Conservation (phyloP, 2,888 invertebrate genomes). For the Caenorhabditis panamensis region DNA sequence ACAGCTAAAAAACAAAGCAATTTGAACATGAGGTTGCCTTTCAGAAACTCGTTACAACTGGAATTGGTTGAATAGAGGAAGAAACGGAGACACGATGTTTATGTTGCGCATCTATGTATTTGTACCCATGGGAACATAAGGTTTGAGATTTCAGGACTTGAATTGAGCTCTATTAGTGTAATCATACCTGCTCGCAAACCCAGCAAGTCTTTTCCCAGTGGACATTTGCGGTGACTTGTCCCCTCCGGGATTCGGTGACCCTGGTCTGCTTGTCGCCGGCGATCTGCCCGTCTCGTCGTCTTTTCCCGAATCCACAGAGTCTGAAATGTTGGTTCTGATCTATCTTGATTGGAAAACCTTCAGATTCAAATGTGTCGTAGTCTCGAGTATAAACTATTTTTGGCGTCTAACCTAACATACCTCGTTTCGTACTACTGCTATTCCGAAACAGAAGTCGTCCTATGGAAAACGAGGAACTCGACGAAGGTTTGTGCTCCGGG, state of each 20-base stretch:
- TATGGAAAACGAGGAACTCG: constrained; percentile 44
- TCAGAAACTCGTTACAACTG: no score
- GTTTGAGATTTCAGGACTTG: no score
- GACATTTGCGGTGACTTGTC: constrained; percentile 47
- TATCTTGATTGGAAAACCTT: no score
- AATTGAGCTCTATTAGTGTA: neutral
- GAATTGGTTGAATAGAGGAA: no score
- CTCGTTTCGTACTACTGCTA: constrained; percentile 54
- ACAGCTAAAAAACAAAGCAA: no score
- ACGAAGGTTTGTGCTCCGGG: constrained; percentile 41
- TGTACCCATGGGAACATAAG: no score
- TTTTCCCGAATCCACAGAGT: constrained; percentile 56
- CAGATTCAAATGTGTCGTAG: neutral
- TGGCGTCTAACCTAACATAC: constrained; percentile 17
- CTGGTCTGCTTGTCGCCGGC: constrained; percentile 43
- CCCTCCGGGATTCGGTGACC: constrained; percentile 51
- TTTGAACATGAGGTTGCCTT: no score
- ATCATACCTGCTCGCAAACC: constrained; percentile 58
- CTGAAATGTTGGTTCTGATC: constrained; percentile 15
- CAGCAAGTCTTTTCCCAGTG: constrained; percentile 42
- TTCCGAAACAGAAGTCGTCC: constrained; percentile 49
- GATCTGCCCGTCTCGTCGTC: constrained; percentile 50
- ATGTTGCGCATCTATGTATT: no score
- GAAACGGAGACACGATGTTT: no score
- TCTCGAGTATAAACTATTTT: neutral